phyloP scores from a whole-genome alignment of 2,113 vertebrate species.

The Madoqua kirkii region DNA sequence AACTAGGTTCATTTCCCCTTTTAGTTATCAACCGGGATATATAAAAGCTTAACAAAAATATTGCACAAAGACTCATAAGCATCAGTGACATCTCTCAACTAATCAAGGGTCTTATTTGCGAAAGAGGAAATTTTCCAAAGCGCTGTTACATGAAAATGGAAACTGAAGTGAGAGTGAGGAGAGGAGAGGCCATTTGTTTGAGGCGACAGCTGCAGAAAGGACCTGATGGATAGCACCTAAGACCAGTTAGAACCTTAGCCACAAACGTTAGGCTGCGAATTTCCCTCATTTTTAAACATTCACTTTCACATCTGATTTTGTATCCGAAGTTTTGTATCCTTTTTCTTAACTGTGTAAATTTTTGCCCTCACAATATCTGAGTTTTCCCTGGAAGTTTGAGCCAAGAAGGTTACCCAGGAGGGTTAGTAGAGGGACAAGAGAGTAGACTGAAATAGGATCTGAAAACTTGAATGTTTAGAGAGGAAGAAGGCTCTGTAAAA shows the following conservation, averaged over 20 bases:
- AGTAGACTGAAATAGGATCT: background rate
- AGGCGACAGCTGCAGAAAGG: background rate
- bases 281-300: background rate
- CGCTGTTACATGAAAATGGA: background rate
- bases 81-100: constrained; percentile 44
- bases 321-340: background rate
- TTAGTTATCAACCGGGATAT: background rate
- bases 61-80: constrained; percentile 42
- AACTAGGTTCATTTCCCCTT: constrained; percentile 30
- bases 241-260: background rate
- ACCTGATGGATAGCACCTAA: rapidly evolving
- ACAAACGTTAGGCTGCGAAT: background rate
- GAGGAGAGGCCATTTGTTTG: background rate
- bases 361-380: background rate
- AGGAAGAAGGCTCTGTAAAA: background rate
- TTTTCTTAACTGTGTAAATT: background rate
- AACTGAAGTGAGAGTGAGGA: background rate
- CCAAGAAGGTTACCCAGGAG: background rate
- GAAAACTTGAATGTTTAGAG: background rate
- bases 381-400: background rate
- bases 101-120: constrained; percentile 36
- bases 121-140: constrained; percentile 45
- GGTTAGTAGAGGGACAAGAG: background rate
- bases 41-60: constrained; percentile 45
- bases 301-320: background rate